Evolutionary conservation across 2,888 invertebrate genomes (phyloP), one percentile per base, ranked within the genome.

Genomic region (Aphidoletes aphidimyza): DNA sequence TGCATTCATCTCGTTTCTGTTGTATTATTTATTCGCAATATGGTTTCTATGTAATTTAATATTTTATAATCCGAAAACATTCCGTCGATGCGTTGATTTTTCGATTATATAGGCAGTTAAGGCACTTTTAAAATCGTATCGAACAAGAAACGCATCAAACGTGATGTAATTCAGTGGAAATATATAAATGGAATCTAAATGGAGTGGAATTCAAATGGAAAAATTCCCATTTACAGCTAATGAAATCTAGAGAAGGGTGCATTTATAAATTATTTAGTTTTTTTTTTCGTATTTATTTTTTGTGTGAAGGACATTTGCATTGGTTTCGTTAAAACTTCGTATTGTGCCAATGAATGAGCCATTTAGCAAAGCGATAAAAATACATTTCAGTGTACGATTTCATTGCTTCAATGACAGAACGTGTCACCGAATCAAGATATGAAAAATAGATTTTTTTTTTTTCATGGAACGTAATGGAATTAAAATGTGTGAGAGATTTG

Each of bases 141-240:
- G 17, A 8, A 47, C 8, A 47, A 2, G 6, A 19, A 2, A 11
- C 11, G 17, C 2, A 30, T 3, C 1, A 22, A 81, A 81, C 81
- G 81, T 81, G 81, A 81, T 37, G 81, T 37, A 81, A 81, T 81
- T 37, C 37, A 81, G 81, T 37, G 81, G 81, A 81, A 81, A 81
- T 81, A 81, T 81, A 9, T 81, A 81, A 81, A 81, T 81, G 81
- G 37, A 81, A 81, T 81, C 37, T 81, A 81, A 81, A 81, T 81
- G 81, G 81, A 81, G 69, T 69, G 69, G 69, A 69, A 69, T 69
- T 30, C 11, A 34, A 69, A 69, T 69, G 26, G 69, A 69, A 2
- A 26, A 54, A 26, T 6, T 81, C 37, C 37, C 22, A 81, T 81
- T 37, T 30, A n/a, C 37, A n/a, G 8, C 22, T 81, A 36, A 81